phyloP scores from a whole-genome alignment of 2,888 invertebrate species.

The Drosophila nr. medialis region DNA sequence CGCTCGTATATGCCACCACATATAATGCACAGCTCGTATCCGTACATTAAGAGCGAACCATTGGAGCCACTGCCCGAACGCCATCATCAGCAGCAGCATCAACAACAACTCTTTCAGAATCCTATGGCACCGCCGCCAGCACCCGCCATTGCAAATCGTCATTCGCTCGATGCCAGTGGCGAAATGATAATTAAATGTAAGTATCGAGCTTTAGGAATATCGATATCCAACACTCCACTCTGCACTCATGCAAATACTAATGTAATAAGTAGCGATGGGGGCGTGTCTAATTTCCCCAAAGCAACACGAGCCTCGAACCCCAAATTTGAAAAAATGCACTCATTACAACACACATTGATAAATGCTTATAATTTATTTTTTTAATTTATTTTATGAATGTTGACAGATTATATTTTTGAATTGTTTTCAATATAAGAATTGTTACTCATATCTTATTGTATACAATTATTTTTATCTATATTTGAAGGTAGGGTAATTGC shows the following conservation, averaged over 20 bases:
- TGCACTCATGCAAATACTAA: constrained; percentile 20
- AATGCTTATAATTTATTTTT: not conserved
- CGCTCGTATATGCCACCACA: constrained; percentile 67
- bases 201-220: constrained; percentile 54
- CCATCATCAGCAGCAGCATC: constrained; percentile 46
- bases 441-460: not conserved
- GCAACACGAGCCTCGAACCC: not conserved
- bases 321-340: not conserved
- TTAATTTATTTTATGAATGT: not conserved
- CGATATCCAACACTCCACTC: constrained; percentile 36
- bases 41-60: constrained; percentile 79
- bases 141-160: constrained; percentile 43
- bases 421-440: not conserved
- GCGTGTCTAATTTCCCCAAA: not conserved
- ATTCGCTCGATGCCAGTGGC: constrained; percentile 49
- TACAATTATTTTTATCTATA: not conserved
- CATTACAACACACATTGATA: not conserved
- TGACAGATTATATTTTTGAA: too few relatives aligned
- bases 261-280: constrained; percentile 29
- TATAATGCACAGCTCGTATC: constrained; percentile 65
- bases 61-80: constrained; percentile 61
- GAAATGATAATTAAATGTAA: constrained; percentile 76
- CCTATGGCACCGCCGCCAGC: constrained; percentile 73
- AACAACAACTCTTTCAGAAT: constrained; percentile 61
- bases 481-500: not conserved